Percentiles rank a stretch among this genome's conserved stretches.
Conservation (phyloP, 2,113 vertebrate genomes). For the Apeltes quadracus region DNA sequence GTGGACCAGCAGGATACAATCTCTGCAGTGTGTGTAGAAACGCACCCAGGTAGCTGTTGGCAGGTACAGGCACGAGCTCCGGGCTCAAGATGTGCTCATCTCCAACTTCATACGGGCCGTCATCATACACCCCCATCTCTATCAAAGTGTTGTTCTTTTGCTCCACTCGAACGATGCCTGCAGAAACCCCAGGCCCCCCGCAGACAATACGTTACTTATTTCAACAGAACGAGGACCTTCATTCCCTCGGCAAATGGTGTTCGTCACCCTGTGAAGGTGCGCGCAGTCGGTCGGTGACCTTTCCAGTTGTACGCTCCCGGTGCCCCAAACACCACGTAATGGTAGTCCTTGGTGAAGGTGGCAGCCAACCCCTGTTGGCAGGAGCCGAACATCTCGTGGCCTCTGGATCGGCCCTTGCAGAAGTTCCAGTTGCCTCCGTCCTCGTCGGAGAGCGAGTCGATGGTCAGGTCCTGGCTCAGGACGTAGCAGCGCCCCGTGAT, state of each 20-base stretch:
- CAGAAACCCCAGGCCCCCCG: neutral
- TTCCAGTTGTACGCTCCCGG: conserved; percentile 97
- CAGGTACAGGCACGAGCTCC: conserved; percentile 86
- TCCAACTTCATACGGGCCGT: conserved; percentile 94
- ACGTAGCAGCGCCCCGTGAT: conserved; percentile 94
- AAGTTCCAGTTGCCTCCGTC: conserved; percentile 89
- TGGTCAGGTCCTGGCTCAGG: conserved; percentile 90
- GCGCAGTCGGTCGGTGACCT: conserved; percentile 78
- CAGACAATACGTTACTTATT: neutral
- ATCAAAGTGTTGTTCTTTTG: conserved; percentile 91
- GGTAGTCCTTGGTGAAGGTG: conserved; percentile 92
- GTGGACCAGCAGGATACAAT: neutral
- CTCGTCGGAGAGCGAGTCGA: conserved; percentile 76
- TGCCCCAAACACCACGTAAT: conserved; percentile 95
- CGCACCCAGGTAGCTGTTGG: conserved; percentile 96
- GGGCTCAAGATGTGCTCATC: conserved; percentile 81
- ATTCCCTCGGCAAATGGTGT: neutral
- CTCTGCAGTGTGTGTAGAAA: neutral
- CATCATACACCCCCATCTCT: conserved; percentile 87
- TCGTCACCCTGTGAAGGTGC: neutral
- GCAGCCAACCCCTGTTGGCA: conserved; percentile 96
- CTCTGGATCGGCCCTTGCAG: conserved; percentile 87
- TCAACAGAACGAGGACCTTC: neutral
- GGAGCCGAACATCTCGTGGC: conserved; percentile 91
- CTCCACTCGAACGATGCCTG: conserved; percentile 91